Base-by-base conservation (phyloP, 2,113 vertebrate genomes). In the Chrysemys picta region DNA sequence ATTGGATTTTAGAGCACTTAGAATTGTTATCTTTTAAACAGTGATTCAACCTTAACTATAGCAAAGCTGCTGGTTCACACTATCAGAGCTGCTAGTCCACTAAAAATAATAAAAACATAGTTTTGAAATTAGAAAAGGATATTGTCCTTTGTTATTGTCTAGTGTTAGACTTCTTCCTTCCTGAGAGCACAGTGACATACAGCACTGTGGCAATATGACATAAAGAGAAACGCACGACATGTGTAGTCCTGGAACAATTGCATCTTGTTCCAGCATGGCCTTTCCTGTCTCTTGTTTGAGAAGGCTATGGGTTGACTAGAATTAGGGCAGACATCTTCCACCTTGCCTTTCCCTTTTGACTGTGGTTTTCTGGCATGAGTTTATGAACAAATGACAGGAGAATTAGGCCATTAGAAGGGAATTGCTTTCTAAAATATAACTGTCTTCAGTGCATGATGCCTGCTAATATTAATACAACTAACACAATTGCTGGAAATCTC, bases 301-400 rank as follows among this genome's bases (percentile, higher is more conserved):
- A 76, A 76, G 10, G 22, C 24, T 76, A 27, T 25, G 72, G 42
- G 29, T 45, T 47, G 42, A 78, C 45, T 6, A 47, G 12, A 47
- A 16, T 47, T 45, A 78, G 22, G 10, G 22, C 42, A 45, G 42
- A 10, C 25, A 7, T 27, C 42, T 78, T 78, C 22, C 25, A 47
- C 42, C 42, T 83, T 81, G 80, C 4, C 19, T 81, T 94, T 91
- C 90, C 84, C 80, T 45, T 78, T 78, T 78, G 45, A 12, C 42
- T 45, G n/a, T 8, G 5, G 75, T 14, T 47, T 78, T 3, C 6
- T 80, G 13, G 52, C 35, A 31, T 53, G 53, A 17, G 47, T 42
- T 94, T 47, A 50, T 83, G 69, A 87, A 82, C 27, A 85, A 65
- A 42, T 12, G 80, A 5, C 3, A 82, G 62, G 2, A 35, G 49